A percentile compares a stretch with the other conserved stretches of the same genome.
Conservation (phyloP, 64 coral and sea anemone genomes). For the Acropora tenuis region DNA sequence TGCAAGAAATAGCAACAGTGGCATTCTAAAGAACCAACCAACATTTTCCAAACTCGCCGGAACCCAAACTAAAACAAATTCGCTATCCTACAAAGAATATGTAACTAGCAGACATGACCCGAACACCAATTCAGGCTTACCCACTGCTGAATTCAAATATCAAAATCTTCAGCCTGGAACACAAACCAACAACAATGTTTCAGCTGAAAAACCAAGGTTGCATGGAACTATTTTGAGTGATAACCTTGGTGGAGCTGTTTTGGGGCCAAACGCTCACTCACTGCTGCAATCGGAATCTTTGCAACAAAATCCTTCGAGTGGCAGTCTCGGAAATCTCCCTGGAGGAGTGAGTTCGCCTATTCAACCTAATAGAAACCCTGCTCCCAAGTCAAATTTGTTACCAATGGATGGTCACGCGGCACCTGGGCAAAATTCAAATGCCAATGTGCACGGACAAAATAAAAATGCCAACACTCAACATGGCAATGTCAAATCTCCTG, state of each 20-base stretch:
- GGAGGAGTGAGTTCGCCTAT: too few species aligned
- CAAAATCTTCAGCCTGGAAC: neutral
- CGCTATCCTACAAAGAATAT: neutral
- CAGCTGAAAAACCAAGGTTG: neutral
- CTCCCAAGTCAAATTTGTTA: too few species aligned
- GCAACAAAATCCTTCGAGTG: neutral
- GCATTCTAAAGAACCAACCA: neutral
- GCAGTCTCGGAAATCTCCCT: too few species aligned
- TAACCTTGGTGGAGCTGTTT: constrained; percentile 24
- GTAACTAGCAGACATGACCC: neutral
- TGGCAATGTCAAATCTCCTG: neutral
- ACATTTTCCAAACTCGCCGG: neutral
- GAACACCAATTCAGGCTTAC: neutral
- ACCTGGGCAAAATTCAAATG: too few species aligned
- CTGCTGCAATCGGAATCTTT: neutral
- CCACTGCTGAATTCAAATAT: neutral
- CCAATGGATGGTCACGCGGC: too few species aligned
- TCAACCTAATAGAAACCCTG: too few species aligned
- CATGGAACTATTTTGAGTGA: constrained; percentile 44
- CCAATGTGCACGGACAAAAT: neutral
- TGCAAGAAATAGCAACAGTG: neutral
- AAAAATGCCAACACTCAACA: neutral
- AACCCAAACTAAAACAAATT: neutral
- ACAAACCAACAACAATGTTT: neutral
- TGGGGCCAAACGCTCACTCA: constrained; percentile 41